Evolutionary conservation across 2,113 vertebrate genomes (phyloP), one percentile per base, ranked within the genome.

Genomic region (Protobothrops mucrosquamatus): DNA sequence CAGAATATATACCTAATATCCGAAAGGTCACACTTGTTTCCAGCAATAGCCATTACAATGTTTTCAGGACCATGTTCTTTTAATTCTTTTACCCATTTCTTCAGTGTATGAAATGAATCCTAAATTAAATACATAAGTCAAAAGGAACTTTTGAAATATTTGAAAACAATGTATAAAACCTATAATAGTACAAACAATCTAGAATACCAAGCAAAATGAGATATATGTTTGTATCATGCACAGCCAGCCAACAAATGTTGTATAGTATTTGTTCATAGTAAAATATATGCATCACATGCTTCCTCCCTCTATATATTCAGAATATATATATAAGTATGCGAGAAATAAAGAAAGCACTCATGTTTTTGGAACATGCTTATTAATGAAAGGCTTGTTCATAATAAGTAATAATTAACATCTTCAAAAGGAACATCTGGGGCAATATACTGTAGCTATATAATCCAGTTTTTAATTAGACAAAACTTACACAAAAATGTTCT

Each of bases 1-100:
- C 64, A 69, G 29, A 69, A 69, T 69, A 69, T 69, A 34, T 96
- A 99, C 99, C 99, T 99, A 96, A 99, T 99, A 97, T 99, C 99
- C 85, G 98, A 98, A 96, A 99, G 98, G 95, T 99, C 99, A 92
- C 99, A 99, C 96, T 99, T 99, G 96, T 99, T 99, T 94, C 99
- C 99, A 93, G 99, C 99, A 0, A 99, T 99, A 48, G 99, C 99
- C 97, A 99, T 99, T 24, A 99, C 99, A 52, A 99, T 99, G 97
- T 99, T 99, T 95, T 99, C 99, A 56, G 99, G 99, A 29, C 99
- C 99, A 0, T 99, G 99, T 93, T 99, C 99, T 96, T 99, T 99
- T 93, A 99, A 97, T 95, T 99, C 99, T 96, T 99, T 99, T 93
- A 99, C 99, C 99, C 99, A 99, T 95, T 99, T 99, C 98, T 99